Percentiles rank a stretch among this genome's conserved stretches.
phyloP scores from a whole-genome alignment of 2,888 invertebrate species.

The Homarus gammarus region DNA sequence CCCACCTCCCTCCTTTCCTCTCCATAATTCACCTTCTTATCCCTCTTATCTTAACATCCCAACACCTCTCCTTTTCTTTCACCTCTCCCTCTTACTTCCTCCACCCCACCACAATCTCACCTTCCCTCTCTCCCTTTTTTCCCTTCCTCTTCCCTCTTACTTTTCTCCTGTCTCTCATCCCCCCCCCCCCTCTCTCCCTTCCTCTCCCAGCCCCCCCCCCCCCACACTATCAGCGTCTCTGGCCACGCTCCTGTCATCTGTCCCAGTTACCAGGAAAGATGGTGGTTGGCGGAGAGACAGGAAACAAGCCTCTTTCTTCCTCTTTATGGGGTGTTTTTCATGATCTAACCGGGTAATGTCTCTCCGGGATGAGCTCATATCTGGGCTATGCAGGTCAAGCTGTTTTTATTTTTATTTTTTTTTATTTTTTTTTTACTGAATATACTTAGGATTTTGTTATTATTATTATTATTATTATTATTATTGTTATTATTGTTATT shows the following conservation, averaged over 20 bases:
- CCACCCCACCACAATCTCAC: not conserved
- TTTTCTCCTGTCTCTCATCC: not conserved
- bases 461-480: too few relatives aligned
- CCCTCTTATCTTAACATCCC: too few relatives aligned
- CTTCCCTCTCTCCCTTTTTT: not conserved
- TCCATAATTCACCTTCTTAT: not conserved
- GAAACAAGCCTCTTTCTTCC: not conserved
- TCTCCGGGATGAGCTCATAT: too few relatives aligned
- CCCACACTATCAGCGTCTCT: not conserved
- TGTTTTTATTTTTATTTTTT: too few relatives aligned
- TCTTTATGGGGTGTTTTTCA: not conserved
- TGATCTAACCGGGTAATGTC: too few relatives aligned
- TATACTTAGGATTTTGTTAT: too few relatives aligned
- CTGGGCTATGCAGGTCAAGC: too few relatives aligned
- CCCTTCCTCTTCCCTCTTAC: not conserved
- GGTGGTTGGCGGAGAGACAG: not conserved
- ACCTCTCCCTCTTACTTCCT: not conserved
- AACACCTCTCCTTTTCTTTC: too few relatives aligned
- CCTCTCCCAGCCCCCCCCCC: not conserved
- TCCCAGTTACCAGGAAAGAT: not conserved
- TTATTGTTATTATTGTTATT: too few relatives aligned
- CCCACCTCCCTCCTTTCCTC: not conserved
- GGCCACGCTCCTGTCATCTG: not conserved
- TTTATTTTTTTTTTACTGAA: too few relatives aligned
- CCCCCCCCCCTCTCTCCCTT: not conserved